These are phyloP conservation scores for Andricus curvator DNA, from an alignment of 2,888 invertebrate species.

Conservation along the genomic window DNA sequence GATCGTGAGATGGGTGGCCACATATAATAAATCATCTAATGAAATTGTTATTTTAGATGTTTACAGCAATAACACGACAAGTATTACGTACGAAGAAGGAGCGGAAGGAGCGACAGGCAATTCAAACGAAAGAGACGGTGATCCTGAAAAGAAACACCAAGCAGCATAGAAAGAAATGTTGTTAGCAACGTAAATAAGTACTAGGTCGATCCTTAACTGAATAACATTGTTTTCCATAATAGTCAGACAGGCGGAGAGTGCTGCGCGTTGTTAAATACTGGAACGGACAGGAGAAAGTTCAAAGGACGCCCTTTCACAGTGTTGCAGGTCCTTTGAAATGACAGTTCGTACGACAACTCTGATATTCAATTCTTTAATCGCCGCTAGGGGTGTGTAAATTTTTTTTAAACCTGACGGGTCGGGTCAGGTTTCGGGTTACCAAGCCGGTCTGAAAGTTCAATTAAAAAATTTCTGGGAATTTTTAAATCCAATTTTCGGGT, in stretches of 20 bases:
- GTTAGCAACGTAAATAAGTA: slow-evolving; percentile 69
- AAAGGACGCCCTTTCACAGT: slow-evolving; percentile 60
- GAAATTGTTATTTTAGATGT: slow-evolving; percentile 80
- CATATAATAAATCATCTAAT: neutral
- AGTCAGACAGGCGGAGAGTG: slow-evolving; percentile 63
- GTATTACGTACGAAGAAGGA: slow-evolving; percentile 92
- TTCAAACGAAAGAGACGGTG: slow-evolving; percentile 84
- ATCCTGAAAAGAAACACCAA: slow-evolving; percentile 85
- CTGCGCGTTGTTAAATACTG: slow-evolving; percentile 57
- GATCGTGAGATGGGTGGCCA: too few relatives aligned
- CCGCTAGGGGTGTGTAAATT: slow-evolving; percentile 36
- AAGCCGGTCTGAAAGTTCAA: too few relatives aligned
- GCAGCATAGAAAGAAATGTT: slow-evolving; percentile 79
- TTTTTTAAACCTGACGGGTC: too few relatives aligned
- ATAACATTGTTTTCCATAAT: slow-evolving; percentile 63
- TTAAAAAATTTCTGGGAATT: too few relatives aligned
- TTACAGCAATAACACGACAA: slow-evolving; percentile 86
- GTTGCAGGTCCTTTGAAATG: slow-evolving; percentile 63
- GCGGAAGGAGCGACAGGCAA: slow-evolving; percentile 87
- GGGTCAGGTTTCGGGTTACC: too few relatives aligned
- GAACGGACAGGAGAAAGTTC: slow-evolving; percentile 62
- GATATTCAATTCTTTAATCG: slow-evolving; percentile 63
- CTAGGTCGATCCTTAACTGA: slow-evolving; percentile 57
- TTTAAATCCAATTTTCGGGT: too few relatives aligned
- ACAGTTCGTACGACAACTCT: slow-evolving; percentile 60